Evolutionary conservation across 2,888 invertebrate species (phyloP).

Genomic region (Erebia ligea): DNA sequence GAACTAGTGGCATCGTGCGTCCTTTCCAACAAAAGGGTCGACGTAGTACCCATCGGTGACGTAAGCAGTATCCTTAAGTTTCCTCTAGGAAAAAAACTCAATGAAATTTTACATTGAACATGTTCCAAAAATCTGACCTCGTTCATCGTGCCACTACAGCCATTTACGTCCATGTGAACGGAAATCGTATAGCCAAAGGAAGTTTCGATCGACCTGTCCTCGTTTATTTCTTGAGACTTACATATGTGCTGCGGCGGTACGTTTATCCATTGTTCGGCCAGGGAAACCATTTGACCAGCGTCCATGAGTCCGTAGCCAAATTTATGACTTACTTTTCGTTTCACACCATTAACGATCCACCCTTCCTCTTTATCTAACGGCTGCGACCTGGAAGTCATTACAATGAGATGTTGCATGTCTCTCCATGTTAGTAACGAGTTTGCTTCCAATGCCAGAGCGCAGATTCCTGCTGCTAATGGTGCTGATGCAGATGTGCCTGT

Average conservation of each 20-base stretch:
- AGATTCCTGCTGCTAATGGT: conserved; percentile 97
- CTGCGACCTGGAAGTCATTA: conserved; percentile 93
- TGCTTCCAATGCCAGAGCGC: conserved; percentile 95
- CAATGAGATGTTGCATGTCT: conserved; percentile 98
- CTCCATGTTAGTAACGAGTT: conserved; percentile 97
- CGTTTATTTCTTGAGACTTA: conserved; percentile 93
- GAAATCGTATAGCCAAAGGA: conserved; percentile 90
- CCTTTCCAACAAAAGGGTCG: conserved; percentile 95
- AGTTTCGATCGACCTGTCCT: conserved; percentile 91
- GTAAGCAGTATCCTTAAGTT: conserved; percentile 94
- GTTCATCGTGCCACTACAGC: conserved; percentile 93
- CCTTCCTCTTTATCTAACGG: conserved; percentile 96
- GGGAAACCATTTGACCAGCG: conserved; percentile 94
- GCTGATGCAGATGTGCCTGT: conserved; percentile 97
- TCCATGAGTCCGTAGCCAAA: conserved; percentile 99
- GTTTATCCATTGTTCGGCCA: conserved; percentile 96
- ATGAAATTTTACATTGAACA: conserved; percentile 97
- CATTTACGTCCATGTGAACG: conserved; percentile 94
- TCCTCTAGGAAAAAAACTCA: conserved; percentile 96
- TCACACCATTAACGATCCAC: conserved; percentile 97
- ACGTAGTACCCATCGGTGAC: conserved; percentile 96
- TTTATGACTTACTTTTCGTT: conserved; percentile 97
- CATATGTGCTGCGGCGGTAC: conserved; percentile 98
- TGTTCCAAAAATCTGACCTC: conserved; percentile 97
- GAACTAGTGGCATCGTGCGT: conserved; percentile 95